Evolutionary conservation across 2,113 vertebrate species (phyloP), one percentile per base, ranked within the genome.

Genomic region (Toxotes jaculatrix): DNA sequence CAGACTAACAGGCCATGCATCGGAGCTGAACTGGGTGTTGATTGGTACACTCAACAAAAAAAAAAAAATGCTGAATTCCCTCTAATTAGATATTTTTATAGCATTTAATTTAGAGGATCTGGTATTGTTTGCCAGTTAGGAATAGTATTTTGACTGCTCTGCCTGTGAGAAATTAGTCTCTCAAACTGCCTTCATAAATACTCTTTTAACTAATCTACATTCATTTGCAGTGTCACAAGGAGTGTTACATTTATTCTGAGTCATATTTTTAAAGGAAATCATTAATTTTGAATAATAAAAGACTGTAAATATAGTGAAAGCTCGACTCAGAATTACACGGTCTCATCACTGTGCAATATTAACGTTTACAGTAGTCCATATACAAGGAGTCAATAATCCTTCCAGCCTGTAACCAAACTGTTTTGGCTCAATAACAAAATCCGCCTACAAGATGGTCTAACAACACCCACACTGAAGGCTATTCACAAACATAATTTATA

Each of bases 101-200:
- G 60, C 23, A 4, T 78, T 80, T 77, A 11, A 74, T 65, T 79
- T 74, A 34, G 49, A 67, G 2, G 43, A 69, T 49, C 17, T 53
- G 27, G 7, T 56, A 59, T 68, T 63, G 17, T 67, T 27, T 64
- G 68, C 10, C 57, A 61, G 17, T 77, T 34, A 69, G 49, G 42
- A 68, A 61, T 42, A 49, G 38, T 56, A 9, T 79, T 81, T 45
- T 60, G 68, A 62, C 47, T 63, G 7, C n/a, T 62, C 66, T 71
- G 61, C 40, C n/a, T 73, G 49, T 73, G 45, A 80, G 31, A 71
- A 85, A 76, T 49, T 63, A 69, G 55, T 43, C 63, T 32, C 40
- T 73, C 19, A 73, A 72, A 79, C 67, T 45, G 61, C 60, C 57
- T 82, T 68, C 19, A 67, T 23, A 47, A 79, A 68, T 59, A 64